These are phyloP conservation scores for Dione juno DNA, from an alignment of 2,888 invertebrate genomes.

Conservation along the genomic window DNA sequence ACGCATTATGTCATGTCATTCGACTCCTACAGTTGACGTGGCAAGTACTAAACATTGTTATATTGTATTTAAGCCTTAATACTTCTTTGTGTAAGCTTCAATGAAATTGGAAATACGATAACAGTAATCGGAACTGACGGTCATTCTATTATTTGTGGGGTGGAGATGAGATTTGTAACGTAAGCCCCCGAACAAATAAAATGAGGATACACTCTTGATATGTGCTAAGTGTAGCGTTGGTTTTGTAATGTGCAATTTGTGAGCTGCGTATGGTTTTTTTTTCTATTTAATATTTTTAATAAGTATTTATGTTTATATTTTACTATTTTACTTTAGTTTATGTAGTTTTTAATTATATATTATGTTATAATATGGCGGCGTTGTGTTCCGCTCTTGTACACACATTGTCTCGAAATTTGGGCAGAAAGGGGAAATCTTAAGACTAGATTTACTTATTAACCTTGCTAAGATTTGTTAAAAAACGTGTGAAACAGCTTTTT, in stretches of 20 bases:
- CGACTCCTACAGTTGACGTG: conserved; percentile 48
- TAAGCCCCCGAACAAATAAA: conserved; percentile 24
- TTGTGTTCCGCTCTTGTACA: too few species aligned
- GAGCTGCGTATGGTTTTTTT: too few species aligned
- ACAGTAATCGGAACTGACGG: conserved; percentile 52
- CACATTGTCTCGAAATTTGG: too few species aligned
- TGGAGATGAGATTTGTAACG: conserved; percentile 46
- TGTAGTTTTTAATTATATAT: too few species aligned
- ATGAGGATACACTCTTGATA: neutral
- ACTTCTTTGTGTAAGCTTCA: conserved; percentile 40
- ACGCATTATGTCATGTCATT: conserved; percentile 57
- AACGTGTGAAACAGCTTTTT: too few species aligned
- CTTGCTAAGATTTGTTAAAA: too few species aligned
- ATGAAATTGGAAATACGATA: conserved; percentile 45
- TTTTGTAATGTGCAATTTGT: neutral
- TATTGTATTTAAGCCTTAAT: conserved; percentile 34
- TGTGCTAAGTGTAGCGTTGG: neutral
- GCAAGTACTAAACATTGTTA: conserved; percentile 21
- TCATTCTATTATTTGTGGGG: conserved; percentile 58
- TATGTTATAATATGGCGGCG: too few species aligned
- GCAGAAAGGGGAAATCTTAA: too few species aligned
- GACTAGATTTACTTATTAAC: too few species aligned
- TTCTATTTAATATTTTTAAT: too few species aligned
- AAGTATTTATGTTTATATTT: too few species aligned
- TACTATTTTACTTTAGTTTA: too few species aligned